Evolutionary conservation across 2,113 vertebrate genomes (phyloP).

Genomic region (Platysteira castanea): DNA sequence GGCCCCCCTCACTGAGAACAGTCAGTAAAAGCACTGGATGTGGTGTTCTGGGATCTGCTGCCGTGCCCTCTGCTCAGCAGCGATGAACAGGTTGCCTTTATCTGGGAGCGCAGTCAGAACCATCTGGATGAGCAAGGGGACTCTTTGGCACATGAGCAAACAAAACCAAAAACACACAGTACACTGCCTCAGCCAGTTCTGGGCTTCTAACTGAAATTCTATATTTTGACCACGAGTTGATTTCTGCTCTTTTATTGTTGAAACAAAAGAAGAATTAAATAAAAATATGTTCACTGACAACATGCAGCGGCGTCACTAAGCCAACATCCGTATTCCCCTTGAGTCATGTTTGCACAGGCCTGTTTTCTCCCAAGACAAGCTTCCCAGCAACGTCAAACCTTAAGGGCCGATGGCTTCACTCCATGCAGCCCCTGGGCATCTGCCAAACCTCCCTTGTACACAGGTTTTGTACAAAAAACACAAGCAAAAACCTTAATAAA

Average conservation of each 20-base stretch:
- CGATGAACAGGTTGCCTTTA: not conserved
- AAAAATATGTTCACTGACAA: constrained; percentile 25
- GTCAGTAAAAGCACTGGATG: not conserved
- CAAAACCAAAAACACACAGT: not conserved
- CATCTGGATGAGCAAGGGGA: not conserved
- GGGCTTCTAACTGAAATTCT: not conserved
- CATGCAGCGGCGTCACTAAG: not conserved
- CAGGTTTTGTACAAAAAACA: not conserved
- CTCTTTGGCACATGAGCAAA: not conserved
- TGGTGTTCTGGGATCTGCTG: not conserved
- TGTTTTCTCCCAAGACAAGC: not conserved
- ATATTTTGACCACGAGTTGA: not conserved
- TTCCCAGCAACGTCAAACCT: not conserved
- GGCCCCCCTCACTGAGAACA: not conserved
- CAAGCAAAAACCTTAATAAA: not conserved
- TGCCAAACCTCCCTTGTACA: not conserved
- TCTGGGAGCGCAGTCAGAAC: not conserved
- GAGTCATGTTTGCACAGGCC: not conserved
- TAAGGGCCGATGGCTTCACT: not conserved
- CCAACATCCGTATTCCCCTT: not conserved
- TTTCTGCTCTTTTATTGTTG: constrained; percentile 2
- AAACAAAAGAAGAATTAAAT: constrained; percentile 22
- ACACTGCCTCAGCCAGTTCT: not conserved
- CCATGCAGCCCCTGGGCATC: not conserved
- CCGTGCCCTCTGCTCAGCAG: not conserved